A percentile compares a stretch with the other conserved stretches of the same genome.
Conservation (phyloP, 2,113 vertebrate species). For the Arothron firmamentum region DNA sequence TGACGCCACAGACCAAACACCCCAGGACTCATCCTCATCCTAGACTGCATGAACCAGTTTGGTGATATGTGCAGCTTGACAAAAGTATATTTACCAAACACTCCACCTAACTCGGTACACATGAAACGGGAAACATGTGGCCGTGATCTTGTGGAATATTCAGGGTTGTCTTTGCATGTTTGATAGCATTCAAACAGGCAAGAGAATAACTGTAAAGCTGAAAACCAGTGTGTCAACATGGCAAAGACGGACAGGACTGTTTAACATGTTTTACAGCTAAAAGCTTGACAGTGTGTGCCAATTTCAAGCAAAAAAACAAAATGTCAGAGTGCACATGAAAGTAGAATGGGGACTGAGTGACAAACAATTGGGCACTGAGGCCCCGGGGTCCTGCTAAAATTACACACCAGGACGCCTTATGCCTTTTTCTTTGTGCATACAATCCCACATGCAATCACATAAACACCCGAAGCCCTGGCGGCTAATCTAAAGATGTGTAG, state of each 20-base stretch:
- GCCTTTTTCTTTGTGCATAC: conserved; percentile 27
- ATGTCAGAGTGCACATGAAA: conserved; percentile 27
- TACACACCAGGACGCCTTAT: conserved; percentile 37
- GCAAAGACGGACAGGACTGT: too few species aligned
- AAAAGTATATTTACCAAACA: conserved; percentile 38
- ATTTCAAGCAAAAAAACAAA: not conserved
- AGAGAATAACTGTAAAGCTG: too few species aligned
- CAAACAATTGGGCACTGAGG: conserved; percentile 12
- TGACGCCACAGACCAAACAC: conserved; percentile 20
- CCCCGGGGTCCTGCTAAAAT: conserved; percentile 49
- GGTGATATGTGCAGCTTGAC: conserved; percentile 16
- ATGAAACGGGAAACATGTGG: not conserved
- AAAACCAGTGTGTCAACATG: too few species aligned
- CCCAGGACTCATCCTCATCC: conserved; percentile 10
- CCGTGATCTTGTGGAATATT: not conserved
- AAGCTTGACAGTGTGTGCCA: too few species aligned
- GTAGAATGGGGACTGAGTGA: conserved; percentile 16
- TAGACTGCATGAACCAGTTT: conserved; percentile 18
- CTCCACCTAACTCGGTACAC: not conserved
- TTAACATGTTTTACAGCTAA: too few species aligned
- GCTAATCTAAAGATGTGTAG: conserved; percentile 21
- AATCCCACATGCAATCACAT: conserved; percentile 22
- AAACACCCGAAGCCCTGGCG: conserved; percentile 36
- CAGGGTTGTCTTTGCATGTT: not conserved
- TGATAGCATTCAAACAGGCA: too few species aligned